Evolutionary conservation across 2,888 invertebrate genomes (phyloP).

Genomic region (Hirtodrosophila histrioides): DNA sequence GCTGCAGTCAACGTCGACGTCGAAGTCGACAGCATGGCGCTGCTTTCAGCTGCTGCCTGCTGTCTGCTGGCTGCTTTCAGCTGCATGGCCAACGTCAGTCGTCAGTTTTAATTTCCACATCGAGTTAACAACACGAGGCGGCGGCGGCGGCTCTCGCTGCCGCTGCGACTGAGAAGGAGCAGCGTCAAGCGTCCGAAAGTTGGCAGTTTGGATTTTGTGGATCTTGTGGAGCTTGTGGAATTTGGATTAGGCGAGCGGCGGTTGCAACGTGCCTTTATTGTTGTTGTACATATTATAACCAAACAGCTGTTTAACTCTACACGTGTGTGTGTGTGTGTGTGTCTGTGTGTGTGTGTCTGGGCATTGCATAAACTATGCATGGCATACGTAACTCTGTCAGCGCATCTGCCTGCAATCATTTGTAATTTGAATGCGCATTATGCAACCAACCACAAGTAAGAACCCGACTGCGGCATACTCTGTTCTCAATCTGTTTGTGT

Average conservation of each 20-base stretch:
- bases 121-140: conserved; percentile 82
- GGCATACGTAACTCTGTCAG: conserved; percentile 47
- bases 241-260: conserved; percentile 44
- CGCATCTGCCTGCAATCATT: conserved; percentile 55
- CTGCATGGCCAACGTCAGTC: conserved; percentile 66
- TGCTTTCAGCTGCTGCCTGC: conserved; percentile 27
- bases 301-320: conserved; percentile 32
- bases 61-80: conserved; percentile 57
- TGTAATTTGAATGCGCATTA: conserved; percentile 54
- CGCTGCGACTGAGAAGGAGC: conserved; percentile 14
- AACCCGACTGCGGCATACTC: not conserved
- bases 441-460: conserved; percentile 49
- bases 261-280: conserved; percentile 31
- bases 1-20: conserved; percentile 41
- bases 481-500: too few species aligned
- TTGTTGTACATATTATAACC: not conserved
- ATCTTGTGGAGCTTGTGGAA: conserved; percentile 46
- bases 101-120: conserved; percentile 85
- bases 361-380: conserved; percentile 50
- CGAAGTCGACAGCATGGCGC: conserved; percentile 28
- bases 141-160: conserved; percentile 26
- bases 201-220: conserved; percentile 13
- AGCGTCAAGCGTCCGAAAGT: conserved; percentile 18
- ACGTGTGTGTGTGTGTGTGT: conserved; percentile 4
- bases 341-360: conserved; percentile 12